Evolutionary conservation across 2,113 vertebrate species (phyloP), one percentile per base, ranked within the genome.

Genomic region (Mesocricetus auratus): DNA sequence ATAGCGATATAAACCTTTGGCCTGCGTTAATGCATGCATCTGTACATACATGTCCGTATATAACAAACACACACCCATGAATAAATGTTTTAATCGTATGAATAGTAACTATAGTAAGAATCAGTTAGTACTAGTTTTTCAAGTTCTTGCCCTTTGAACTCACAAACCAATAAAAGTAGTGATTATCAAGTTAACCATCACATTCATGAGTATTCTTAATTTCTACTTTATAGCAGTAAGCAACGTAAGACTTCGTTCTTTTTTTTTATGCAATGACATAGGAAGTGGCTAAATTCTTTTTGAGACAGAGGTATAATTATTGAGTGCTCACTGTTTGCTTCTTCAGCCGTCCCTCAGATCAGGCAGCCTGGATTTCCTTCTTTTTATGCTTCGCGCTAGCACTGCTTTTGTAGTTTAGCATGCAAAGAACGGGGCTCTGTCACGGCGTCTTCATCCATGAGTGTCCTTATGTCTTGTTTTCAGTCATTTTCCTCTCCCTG

Each of bases 211-310:
- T 26, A 69, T 87, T 77, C 13, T 89, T 83, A 90, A 83, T 79
- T 95, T 95, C 47, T 16, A 64, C 29, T 83, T 98, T 91, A 91
- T 94, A 75, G n/a, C 47, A 97, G 91, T 47, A 91, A 97, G 91
- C 47, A 83, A 66, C 74, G 39, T 58, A 88, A 39, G 89, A 79
- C 53, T 42, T 85, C 60, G 19, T 87, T 47, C n/a, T 69, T 50
- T 91, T 81, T 94, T 89, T 89, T 93, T 62, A 75, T 64, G 71
- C 73, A 83, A 73, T 91, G 45, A 86, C 5, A 56, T 90, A 91
- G 78, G 36, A 86, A 92, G 33, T 86, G 56, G 90, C 58, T 77
- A 74, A 62, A 16, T 7, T 3, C 3, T 50, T 75, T 86, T 16
- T 78, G 21, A 74, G 83, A 62, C 26, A 42, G 83, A 68, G 24